phyloP scores from a whole-genome alignment of 2,888 invertebrate species.

The Tetropium fuscum region DNA sequence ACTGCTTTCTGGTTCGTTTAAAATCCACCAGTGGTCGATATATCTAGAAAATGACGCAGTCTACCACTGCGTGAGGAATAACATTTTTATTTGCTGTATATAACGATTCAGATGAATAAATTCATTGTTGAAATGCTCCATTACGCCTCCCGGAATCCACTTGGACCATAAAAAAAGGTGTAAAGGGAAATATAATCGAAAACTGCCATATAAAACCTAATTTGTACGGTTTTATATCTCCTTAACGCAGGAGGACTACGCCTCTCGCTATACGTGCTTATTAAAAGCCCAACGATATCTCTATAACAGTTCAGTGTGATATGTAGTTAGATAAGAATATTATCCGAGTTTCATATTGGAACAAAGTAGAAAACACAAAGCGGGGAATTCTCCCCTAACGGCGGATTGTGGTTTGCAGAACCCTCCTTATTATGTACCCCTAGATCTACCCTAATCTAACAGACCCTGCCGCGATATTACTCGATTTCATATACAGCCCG shows the following conservation, averaged over 20 bases:
- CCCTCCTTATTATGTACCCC: constrained; percentile 42
- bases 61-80: too few relatives aligned
- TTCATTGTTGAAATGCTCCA: too few relatives aligned
- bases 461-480: constrained; percentile 24
- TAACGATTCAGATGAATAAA: too few relatives aligned
- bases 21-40: too few relatives aligned
- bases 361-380: constrained; percentile 22
- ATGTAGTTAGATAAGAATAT: constrained; percentile 34
- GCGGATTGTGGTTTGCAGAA: constrained; percentile 37
- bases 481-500: constrained; percentile 2
- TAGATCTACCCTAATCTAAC: constrained; percentile 35
- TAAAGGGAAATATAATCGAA: constrained; percentile 14
- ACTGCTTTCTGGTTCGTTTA: too few relatives aligned
- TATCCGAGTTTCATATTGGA: constrained; percentile 14
- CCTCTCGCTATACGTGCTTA: constrained; percentile 18
- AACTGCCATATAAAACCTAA: constrained; percentile 15
- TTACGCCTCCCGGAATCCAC: background rate
- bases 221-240: constrained; percentile 14
- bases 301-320: constrained; percentile 39
- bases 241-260: background rate
- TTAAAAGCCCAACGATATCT: constrained; percentile 21
- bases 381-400: constrained; percentile 27
- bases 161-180: constrained; percentile 14
- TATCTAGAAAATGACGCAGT: too few relatives aligned
- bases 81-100: too few relatives aligned